Evolutionary conservation across 2,888 invertebrate genomes (phyloP), one percentile per base, ranked within the genome.

Genomic region (Ectropis crepuscularia): DNA sequence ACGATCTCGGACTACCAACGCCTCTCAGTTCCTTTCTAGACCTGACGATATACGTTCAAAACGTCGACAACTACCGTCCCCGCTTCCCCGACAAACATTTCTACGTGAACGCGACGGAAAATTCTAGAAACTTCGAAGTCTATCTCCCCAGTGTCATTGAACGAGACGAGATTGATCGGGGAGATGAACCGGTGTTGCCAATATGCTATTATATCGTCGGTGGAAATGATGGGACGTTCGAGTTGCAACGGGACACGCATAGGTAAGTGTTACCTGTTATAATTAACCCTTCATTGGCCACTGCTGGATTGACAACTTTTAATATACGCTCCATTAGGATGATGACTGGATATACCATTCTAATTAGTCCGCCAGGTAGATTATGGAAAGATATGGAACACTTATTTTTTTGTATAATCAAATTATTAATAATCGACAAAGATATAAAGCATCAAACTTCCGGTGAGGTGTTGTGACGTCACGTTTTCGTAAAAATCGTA

Each of bases 121-220:
- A 95, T 67, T 79, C 85, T 0, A 83, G 85, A 28, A 88, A 94
- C 5, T 97, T 96, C 82, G 94, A 93, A 5, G 87, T 95, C 2
- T 94, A 94, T 74, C 87, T 98, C 9, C 96, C 97, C 0, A 95
- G 96, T 70, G 98, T 98, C 0, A 94, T 98, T 48, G 98, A 98
- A 78, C 94, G 96, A 69, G 98, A 98, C 80, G 97, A 96, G 76
- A 95, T 97, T 12, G 97, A 97, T 75, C 96, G 97, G 75, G 94
- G 96, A 2, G 96, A 97, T 70, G 96, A 96, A 73, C 96, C 96
- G 0, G 94, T 96, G 53, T 94, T 96, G 53, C 96, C 96, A 65
- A 97, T 98, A n/a, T 99, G 98, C 80, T 99, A 98, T 83, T 98
- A 96, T 79, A 96, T 99, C 54, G 95, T 98, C n/a, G 95, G 95